Percentiles rank a stretch among this genome's conserved stretches.
Evolutionary conservation across 2,888 invertebrate species (phyloP).

Genomic region (Aricia artaxerxes): DNA sequence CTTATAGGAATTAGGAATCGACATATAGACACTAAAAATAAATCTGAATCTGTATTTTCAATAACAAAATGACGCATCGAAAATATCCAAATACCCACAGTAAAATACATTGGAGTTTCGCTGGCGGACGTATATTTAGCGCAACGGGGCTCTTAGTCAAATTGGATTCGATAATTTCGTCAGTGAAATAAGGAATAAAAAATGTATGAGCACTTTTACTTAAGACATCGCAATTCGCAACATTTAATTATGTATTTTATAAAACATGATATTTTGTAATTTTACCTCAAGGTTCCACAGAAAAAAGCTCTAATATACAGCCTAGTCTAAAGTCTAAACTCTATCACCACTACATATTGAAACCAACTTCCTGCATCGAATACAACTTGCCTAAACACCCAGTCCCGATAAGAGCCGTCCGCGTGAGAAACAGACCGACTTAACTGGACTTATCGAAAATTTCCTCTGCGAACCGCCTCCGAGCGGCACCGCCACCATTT

Average conservation of each 20-base stretch:
- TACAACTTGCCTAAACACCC: background rate
- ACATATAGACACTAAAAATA: background rate
- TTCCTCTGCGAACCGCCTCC: conserved; percentile 35
- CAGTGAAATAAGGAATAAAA: too few species aligned
- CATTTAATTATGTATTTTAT: too few species aligned
- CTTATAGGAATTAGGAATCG: background rate
- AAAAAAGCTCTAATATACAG: too few species aligned
- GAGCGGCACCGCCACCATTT: conserved; percentile 37
- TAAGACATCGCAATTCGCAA: too few species aligned
- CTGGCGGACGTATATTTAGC: conserved; percentile 36
- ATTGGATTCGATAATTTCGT: too few species aligned
- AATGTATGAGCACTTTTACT: too few species aligned
- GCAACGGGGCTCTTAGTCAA: conserved; percentile 30
- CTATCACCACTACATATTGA: background rate
- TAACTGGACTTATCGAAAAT: conserved; percentile 38
- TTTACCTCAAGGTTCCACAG: too few species aligned
- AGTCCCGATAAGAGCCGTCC: conserved; percentile 37
- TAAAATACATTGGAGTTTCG: background rate
- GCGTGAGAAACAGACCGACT: conserved; percentile 36
- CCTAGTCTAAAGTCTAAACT: too few species aligned
- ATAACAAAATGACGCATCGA: background rate
- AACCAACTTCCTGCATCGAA: background rate
- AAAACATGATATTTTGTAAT: too few species aligned
- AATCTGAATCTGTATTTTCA: background rate
- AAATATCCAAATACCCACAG: background rate